Evolutionary conservation across 2,888 invertebrate species (phyloP).

Genomic region (Trissonchulus latispiculum): DNA sequence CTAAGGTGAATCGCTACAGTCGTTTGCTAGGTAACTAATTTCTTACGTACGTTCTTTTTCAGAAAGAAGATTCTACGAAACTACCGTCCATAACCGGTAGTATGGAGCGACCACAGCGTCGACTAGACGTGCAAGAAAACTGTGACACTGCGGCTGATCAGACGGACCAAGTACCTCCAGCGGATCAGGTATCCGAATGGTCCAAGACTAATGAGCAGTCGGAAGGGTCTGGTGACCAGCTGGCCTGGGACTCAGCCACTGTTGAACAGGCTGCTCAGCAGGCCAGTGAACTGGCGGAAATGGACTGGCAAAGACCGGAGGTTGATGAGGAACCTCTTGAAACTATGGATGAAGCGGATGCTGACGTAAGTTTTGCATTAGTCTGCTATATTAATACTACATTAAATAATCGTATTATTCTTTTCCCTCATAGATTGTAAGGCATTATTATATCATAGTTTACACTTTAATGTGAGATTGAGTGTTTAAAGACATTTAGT

Average conservation of each 20-base stretch:
- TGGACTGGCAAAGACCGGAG: neutral
- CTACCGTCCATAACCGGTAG: constrained; percentile 1
- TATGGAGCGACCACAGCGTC: neutral
- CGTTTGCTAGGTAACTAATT: too few relatives aligned
- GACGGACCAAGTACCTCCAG: neutral
- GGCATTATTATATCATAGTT: too few relatives aligned
- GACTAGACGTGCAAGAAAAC: constrained; percentile 18
- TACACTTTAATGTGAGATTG: too few relatives aligned
- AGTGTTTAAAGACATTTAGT: too few relatives aligned
- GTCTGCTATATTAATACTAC: neutral
- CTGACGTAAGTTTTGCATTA: too few relatives aligned
- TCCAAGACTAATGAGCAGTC: neutral
- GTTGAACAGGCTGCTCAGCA: neutral
- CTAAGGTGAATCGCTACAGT: too few relatives aligned
- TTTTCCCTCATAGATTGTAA: too few relatives aligned
- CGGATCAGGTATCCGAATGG: neutral
- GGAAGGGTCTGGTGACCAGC: constrained; percentile 15
- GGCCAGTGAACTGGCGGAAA: neutral
- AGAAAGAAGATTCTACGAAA: too few relatives aligned
- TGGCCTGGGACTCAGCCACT: neutral
- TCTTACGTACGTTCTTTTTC: too few relatives aligned
- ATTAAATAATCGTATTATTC: too few relatives aligned
- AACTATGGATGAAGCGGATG: too few relatives aligned
- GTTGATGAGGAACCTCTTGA: neutral
- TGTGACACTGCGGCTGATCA: neutral